Base-by-base conservation (phyloP, 2,113 vertebrate genomes). In the Triplophysa rosa region DNA sequence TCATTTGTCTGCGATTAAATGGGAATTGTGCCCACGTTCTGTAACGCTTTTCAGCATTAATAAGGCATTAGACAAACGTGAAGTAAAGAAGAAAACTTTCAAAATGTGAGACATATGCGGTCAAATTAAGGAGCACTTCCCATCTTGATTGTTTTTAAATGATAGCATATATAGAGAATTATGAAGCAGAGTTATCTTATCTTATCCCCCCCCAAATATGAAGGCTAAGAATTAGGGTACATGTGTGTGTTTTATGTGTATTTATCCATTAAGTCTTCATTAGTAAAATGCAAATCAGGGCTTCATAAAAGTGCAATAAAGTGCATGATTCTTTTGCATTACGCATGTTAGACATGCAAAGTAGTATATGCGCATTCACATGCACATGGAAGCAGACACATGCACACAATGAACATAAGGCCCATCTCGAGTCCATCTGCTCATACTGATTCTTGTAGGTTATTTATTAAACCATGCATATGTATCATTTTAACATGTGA, bases 271-370 rank as follows among this genome's bases (percentile, higher is more conserved):
- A 91, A 85, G 81, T 81, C 83, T 62, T 63, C 59, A n/a, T 62
- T 45, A 83, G 74, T 84, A 76, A 88, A 85, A 91, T 91, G 85
- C 87, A 91, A 90, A 90, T 88, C 76, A 84, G 76, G 68, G 67
- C 78, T 83, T 82, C 83, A 86, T 90, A 86, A 90, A 90, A 90
- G 74, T 87, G 77, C 86, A 87, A 63, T 88, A 88, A 82, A 79
- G 79, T 84, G 79, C 68, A 59, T 54, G 17, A 82, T 72, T 81
- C 79, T 81, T 75, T 66, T 67, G 80, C 67, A 76, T 77, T 56
- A 77, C 70, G 79, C 72, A 85, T 64, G 42, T 66, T 78, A 78
- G 47, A 81, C 67, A 81, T 74, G 23, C 69, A 82, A 61, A 79
- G 26, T 29, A 67, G 66, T 76, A 82, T 73, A 77, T 26, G 56